phyloP scores from a whole-genome alignment of 2,113 vertebrate species.

The Plestiodon gilberti region DNA sequence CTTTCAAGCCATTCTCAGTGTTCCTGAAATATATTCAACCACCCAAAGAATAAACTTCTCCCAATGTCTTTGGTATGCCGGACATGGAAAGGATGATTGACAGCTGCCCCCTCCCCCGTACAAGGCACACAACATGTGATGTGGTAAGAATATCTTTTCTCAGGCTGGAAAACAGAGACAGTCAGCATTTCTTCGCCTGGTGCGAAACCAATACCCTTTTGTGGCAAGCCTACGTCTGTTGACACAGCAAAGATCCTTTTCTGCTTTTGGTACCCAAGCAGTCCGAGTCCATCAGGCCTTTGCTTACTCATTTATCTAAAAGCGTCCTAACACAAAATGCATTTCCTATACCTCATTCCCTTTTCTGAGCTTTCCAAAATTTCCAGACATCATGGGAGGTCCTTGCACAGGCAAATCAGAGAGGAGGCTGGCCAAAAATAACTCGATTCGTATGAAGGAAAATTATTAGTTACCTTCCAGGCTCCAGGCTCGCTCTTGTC shows the following conservation, averaged over 20 bases:
- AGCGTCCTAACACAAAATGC: background rate
- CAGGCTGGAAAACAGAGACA: background rate
- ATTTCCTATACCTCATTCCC: background rate
- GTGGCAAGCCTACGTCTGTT: background rate
- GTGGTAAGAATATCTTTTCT: background rate
- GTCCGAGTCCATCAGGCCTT: background rate
- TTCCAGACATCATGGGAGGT: slow-evolving; percentile 68
- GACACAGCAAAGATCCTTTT: background rate
- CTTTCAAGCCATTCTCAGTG: background rate
- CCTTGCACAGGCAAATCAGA: slow-evolving; percentile 30
- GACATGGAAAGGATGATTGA: background rate
- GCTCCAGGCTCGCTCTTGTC: slow-evolving; percentile 20
- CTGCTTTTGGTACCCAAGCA: background rate
- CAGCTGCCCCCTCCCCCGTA: background rate
- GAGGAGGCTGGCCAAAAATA: slow-evolving; percentile 63
- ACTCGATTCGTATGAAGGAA: slow-evolving; percentile 40
- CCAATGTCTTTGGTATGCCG: background rate
- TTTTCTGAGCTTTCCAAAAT: slow-evolving; percentile 33
- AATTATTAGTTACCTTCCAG: slow-evolving; percentile 9
- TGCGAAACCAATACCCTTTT: slow-evolving; percentile 10
- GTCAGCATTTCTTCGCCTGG: slow-evolving; percentile 44
- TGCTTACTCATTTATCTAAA: slow-evolving; percentile 9
- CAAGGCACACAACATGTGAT: background rate
- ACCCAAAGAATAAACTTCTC: background rate
- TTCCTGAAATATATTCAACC: background rate